A percentile compares a stretch with the other conserved stretches of the same genome.
Conservation (phyloP, 92 coral and sea anemone species). For the Scolanthus callimorphus region DNA sequence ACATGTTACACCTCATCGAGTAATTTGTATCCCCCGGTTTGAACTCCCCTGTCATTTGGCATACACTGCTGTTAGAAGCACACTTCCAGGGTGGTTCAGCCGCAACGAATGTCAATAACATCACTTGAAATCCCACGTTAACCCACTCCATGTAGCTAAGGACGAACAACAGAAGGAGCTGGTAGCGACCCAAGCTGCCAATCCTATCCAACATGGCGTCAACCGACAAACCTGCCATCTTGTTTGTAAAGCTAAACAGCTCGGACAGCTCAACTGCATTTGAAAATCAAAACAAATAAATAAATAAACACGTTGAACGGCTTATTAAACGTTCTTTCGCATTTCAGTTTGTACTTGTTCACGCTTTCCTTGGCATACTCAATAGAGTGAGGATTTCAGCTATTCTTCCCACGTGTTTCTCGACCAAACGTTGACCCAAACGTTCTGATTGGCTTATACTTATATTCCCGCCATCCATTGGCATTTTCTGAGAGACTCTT, state of each 20-base stretch:
- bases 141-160: constrained; percentile 33
- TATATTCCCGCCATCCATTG: too few relatives aligned
- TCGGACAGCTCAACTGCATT: not conserved
- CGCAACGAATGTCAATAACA: constrained; percentile 59
- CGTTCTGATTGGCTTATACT: too few relatives aligned
- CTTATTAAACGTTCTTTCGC: too few relatives aligned
- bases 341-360: too few relatives aligned
- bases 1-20: constrained; percentile 39
- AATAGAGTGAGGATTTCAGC: too few relatives aligned
- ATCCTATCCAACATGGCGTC: constrained; percentile 18
- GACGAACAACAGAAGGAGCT: constrained; percentile 12
- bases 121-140: constrained; percentile 27
- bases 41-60: constrained; percentile 65
- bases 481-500: too few relatives aligned
- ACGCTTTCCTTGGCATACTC: too few relatives aligned
- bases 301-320: too few relatives aligned
- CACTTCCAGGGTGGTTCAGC: constrained; percentile 89
- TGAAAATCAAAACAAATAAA: too few relatives aligned
- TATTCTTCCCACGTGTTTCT: too few relatives aligned
- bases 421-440: too few relatives aligned
- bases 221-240: constrained; percentile 26
- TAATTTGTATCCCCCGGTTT: constrained; percentile 44
- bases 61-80: constrained; percentile 48
- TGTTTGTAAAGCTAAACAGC: not conserved
- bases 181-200: constrained; percentile 29